Percentiles rank a stretch among this genome's conserved stretches.
Evolutionary conservation across 2,888 invertebrate genomes (phyloP).

Genomic region (Odontothrips loti): DNA sequence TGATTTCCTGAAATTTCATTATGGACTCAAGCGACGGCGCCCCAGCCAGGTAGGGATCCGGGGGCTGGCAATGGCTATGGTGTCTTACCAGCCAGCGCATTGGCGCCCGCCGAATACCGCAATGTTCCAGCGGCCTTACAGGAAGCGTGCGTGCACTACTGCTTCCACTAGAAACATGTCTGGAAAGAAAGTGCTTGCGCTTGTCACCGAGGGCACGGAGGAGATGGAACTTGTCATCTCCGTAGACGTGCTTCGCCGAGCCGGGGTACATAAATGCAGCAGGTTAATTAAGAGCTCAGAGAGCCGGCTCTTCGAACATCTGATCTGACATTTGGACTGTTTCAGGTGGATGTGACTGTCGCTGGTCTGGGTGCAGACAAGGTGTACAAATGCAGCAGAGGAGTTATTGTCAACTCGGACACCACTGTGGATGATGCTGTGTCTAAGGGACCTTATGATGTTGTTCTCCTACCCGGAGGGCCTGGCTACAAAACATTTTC

Average conservation of each 20-base stretch:
- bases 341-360: slow-evolving; percentile 71
- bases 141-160: not conserved
- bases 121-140: no score
- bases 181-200: slow-evolving; percentile 68
- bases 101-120: no score
- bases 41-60: no score
- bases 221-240: slow-evolving; percentile 94
- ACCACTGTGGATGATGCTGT: slow-evolving; percentile 59
- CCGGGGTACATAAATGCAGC: no score
- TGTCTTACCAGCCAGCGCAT: no score
- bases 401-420: slow-evolving; percentile 78
- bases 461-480: slow-evolving; percentile 88
- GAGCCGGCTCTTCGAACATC: not conserved
- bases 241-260: slow-evolving; percentile 83
- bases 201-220: slow-evolving; percentile 87
- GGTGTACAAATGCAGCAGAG: slow-evolving; percentile 76
- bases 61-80: no score
- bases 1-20: no score
- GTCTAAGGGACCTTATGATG: slow-evolving; percentile 59
- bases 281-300: no score
- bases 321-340: not conserved
- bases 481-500: slow-evolving; percentile 75
- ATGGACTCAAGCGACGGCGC: no score
- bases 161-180: slow-evolving; percentile 50
- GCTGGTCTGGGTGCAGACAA: slow-evolving; percentile 69